Percentiles rank a stretch among this genome's conserved stretches.
These are phyloP conservation scores for Acrocyrtus sp. DNA, from an alignment of 2,888 invertebrate species.

Conservation along the genomic window DNA sequence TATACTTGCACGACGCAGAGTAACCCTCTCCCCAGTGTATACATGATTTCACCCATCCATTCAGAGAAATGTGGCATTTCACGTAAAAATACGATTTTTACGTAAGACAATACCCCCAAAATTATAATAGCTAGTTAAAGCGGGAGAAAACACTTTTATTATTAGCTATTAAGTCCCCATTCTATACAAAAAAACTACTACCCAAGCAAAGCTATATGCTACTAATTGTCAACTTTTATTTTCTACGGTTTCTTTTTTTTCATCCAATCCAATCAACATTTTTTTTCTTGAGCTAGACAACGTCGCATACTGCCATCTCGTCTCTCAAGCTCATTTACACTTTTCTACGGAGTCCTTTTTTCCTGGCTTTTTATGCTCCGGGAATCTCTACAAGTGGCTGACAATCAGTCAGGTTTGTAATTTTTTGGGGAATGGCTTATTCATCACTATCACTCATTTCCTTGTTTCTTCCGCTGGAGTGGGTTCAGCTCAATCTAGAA, in stretches of 20 bases:
- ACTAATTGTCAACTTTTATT: no score
- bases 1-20: no score
- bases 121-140: slow-evolving; percentile 44
- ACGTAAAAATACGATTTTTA: slow-evolving; percentile 20
- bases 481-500: slow-evolving; percentile 12
- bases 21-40: slow-evolving; percentile 27
- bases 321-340: neutral
- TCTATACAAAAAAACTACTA: neutral
- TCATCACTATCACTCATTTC: slow-evolving; percentile 31
- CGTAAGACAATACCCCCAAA: slow-evolving; percentile 32
- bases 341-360: no score
- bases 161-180: slow-evolving; percentile 12
- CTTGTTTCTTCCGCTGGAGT: slow-evolving; percentile 35
- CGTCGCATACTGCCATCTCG: no score
- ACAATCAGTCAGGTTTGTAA: slow-evolving; percentile 52
- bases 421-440: slow-evolving; percentile 48
- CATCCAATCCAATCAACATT: no score
- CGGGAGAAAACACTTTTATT: neutral
- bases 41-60: slow-evolving; percentile 45
- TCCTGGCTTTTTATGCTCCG: no score
- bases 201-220: slow-evolving; percentile 1
- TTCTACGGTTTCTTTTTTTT: no score
- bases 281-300: no score
- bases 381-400: slow-evolving; percentile 25
- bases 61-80: no score